Percentiles rank a stretch among this genome's conserved stretches.
Evolutionary conservation across 2,888 invertebrate genomes (phyloP).

Genomic region (Harpalus rufipes): DNA sequence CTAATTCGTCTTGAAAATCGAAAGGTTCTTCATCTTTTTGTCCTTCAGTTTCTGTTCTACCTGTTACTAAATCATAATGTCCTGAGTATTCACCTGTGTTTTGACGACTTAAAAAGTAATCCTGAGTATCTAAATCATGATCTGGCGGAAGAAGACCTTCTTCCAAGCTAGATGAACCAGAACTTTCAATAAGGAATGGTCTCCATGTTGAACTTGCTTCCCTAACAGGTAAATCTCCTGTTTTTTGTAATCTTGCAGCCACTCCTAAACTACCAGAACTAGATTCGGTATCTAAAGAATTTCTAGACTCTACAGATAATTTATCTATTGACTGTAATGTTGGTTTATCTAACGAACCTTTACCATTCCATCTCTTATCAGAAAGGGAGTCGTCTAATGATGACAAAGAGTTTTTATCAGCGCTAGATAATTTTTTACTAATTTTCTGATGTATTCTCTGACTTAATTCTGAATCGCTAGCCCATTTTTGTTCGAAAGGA

Average conservation of each 20-base stretch:
- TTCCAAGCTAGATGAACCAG: slow-evolving; percentile 91
- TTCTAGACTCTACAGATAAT: slow-evolving; percentile 83
- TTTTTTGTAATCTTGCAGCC: slow-evolving; percentile 80
- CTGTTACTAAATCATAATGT: slow-evolving; percentile 73
- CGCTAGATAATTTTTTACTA: slow-evolving; percentile 75
- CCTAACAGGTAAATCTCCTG: slow-evolving; percentile 80
- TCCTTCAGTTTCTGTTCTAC: slow-evolving; percentile 77
- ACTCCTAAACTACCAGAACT: slow-evolving; percentile 87
- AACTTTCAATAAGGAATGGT: slow-evolving; percentile 90
- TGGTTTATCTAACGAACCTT: slow-evolving; percentile 73
- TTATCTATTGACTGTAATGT: slow-evolving; percentile 74
- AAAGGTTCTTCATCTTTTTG: slow-evolving; percentile 82
- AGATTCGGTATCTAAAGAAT: slow-evolving; percentile 87
- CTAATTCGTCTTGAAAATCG: slow-evolving; percentile 87
- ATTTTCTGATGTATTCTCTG: slow-evolving; percentile 75
- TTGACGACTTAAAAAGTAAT: slow-evolving; percentile 76
- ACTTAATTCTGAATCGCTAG: slow-evolving; percentile 76
- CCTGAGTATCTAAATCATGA: slow-evolving; percentile 79
- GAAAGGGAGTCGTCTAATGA: slow-evolving; percentile 75
- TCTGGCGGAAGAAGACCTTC: slow-evolving; percentile 90
- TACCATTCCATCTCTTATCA: slow-evolving; percentile 71
- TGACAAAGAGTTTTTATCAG: slow-evolving; percentile 74
- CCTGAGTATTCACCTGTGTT: slow-evolving; percentile 73
- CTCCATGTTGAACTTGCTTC: slow-evolving; percentile 90
- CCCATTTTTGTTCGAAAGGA: slow-evolving; percentile 77